Percentiles rank a stretch among this genome's conserved stretches.
Evolutionary conservation across 2,113 vertebrate species (phyloP).

Genomic region (Nothoprocta perdicaria): DNA sequence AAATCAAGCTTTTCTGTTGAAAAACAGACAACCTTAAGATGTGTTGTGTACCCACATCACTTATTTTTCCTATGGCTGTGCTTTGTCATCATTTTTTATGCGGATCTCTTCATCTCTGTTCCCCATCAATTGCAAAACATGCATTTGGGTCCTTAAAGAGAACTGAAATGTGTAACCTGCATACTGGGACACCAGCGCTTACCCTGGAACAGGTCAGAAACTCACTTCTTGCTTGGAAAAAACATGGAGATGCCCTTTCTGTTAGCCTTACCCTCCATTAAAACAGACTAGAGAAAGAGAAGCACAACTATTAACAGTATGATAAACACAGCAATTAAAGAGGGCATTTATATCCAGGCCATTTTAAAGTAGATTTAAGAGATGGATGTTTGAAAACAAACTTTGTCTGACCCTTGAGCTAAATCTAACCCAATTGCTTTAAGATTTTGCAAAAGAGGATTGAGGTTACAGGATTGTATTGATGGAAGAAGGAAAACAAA

Average conservation of each 20-base stretch:
- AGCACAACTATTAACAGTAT: not conserved
- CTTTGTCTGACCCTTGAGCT: not conserved
- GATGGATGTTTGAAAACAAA: not conserved
- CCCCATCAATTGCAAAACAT: accelerated
- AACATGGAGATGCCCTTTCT: not conserved
- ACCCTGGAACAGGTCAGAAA: not conserved
- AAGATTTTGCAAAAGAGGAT: no score
- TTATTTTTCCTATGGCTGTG: not conserved
- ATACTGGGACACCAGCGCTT: not conserved
- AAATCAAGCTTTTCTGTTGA: not conserved
- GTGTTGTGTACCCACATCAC: not conserved
- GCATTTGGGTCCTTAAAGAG: not conserved
- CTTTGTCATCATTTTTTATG: not conserved
- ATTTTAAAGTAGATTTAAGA: constrained; percentile 5
- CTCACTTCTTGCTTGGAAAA: not conserved
- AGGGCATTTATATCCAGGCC: not conserved
- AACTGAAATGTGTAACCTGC: accelerated
- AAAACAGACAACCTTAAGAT: not conserved
- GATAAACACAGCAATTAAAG: not conserved
- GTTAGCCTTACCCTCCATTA: not conserved
- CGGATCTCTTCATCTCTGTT: not conserved
- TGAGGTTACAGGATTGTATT: not conserved
- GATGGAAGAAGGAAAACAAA: not conserved
- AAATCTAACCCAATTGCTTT: not conserved
- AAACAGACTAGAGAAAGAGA: not conserved